Evolutionary conservation across 1,140 invertebrate genomes (phyloP), one percentile per base, ranked within the genome.

Genomic region (Trypoxylus dichotomus): DNA sequence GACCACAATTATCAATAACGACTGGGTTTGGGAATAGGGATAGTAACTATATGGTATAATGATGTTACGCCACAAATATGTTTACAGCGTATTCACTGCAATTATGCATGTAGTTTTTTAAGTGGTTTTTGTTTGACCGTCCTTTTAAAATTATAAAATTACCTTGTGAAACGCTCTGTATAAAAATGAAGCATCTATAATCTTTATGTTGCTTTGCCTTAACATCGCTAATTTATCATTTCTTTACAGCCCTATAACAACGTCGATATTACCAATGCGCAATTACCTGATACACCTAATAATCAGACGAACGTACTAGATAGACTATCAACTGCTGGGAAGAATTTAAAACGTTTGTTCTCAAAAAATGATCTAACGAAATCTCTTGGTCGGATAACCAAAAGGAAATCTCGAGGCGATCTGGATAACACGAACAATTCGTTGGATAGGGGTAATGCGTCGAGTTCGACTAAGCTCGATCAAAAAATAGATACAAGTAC

Each of bases 221-320:
- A 32, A 32, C 29, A 32, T 7, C 29, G 29, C 29, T 37, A 37
- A 37, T 37, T 37, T 37, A 37, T 37, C n/a, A n/a, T n/a, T n/a
- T n/a, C n/a, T 76, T 76, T 63, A 37, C 37, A 88, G 83, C 87
- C 85, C 82, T 87, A 88, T 82, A 85, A 88, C 86, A 77, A 87
- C 78, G 79, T 87, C 15, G 88, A 89, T 78, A 86, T 91, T 74
- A 87, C 87, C 0, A 88, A 90, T 79, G 87, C 87, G 41, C 86
- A 89, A 76, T 83, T 92, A 27, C 91, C 91, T 47, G 88, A 89
- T 27, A 89, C 90, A 21, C 89, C 90, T 0, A 88, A 87, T 27
- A 89, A 88, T 72, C 87, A 88, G 79, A 85, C 86, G 1, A 87
- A 89, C 79, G 86, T 86, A 1, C 84, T 89, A 24, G 91, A 90